Conservation (phyloP, 2,797 vertebrate species). For the Oceanodroma leucorhoa region DNA sequence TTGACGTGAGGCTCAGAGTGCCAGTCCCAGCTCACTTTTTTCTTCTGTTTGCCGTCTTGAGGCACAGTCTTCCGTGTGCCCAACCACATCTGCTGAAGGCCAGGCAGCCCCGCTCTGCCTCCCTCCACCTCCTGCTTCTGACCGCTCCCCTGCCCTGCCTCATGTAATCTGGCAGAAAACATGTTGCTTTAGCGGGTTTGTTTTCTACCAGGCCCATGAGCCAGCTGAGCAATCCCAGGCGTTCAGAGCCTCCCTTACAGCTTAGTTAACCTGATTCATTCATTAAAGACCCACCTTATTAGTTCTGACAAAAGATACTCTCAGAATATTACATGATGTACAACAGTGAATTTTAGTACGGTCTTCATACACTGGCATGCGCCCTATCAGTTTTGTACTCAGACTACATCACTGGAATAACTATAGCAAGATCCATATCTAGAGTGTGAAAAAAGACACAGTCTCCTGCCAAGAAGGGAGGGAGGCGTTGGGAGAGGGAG, state of each 20-base stretch:
- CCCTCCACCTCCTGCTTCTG: not conserved
- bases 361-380: not conserved
- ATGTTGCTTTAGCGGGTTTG: not conserved
- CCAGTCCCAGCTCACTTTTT: not conserved
- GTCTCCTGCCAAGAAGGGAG: not conserved
- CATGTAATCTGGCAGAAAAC: not conserved
- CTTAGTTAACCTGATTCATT: not conserved
- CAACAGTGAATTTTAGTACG: not conserved
- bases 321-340: not conserved
- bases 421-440: not conserved
- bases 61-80: fast-evolving
- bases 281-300: not conserved
- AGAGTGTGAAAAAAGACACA: not conserved
- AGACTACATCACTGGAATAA: not conserved
- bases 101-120: not conserved
- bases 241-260: not conserved
- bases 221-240: not conserved
- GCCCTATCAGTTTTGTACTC: not conserved
- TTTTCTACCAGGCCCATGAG: not conserved
- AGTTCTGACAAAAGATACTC: not conserved
- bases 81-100: not conserved
- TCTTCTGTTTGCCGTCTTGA: not conserved
- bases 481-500: fast-evolving
- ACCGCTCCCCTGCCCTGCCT: not conserved
- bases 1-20: not conserved